A percentile compares a stretch with the other conserved stretches of the same genome.
These are phyloP conservation scores for Merops nubicus DNA, from an alignment of 2,113 vertebrate species.

Conservation along the genomic window DNA sequence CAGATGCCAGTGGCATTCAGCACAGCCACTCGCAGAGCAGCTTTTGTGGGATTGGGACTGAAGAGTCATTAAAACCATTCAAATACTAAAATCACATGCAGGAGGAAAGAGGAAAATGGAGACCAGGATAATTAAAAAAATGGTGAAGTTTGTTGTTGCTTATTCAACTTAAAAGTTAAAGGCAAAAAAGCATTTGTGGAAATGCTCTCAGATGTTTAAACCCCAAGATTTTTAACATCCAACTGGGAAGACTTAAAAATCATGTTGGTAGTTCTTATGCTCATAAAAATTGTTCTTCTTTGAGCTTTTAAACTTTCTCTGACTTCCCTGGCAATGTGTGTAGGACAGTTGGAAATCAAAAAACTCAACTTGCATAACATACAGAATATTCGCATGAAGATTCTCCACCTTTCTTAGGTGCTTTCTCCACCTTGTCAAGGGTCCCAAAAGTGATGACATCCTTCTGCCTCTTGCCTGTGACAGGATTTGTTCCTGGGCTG, in stretches of 20 bases:
- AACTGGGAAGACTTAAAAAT: neutral
- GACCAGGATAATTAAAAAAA: neutral
- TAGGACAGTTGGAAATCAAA: neutral
- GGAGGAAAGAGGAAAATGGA: neutral
- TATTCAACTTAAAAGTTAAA: neutral
- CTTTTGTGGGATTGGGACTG: neutral
- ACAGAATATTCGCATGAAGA: neutral
- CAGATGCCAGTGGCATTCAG: neutral
- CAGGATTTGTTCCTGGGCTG: neutral
- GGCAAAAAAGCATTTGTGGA: neutral
- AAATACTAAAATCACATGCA: neutral
- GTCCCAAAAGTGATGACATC: neutral
- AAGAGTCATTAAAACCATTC: neutral
- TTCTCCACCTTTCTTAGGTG: neutral
- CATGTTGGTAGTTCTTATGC: neutral
- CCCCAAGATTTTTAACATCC: neutral
- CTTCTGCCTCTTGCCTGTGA: neutral
- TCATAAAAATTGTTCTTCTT: neutral
- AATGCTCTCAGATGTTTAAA: neutral
- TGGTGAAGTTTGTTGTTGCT: neutral
- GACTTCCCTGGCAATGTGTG: neutral
- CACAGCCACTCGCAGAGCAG: neutral
- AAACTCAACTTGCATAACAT: neutral
- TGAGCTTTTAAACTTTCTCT: neutral
- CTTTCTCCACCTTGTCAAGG: neutral